Percentiles rank a stretch among this genome's conserved stretches.
Evolutionary conservation across 2,113 vertebrate genomes (phyloP).

Genomic region (Eclectus roratus): DNA sequence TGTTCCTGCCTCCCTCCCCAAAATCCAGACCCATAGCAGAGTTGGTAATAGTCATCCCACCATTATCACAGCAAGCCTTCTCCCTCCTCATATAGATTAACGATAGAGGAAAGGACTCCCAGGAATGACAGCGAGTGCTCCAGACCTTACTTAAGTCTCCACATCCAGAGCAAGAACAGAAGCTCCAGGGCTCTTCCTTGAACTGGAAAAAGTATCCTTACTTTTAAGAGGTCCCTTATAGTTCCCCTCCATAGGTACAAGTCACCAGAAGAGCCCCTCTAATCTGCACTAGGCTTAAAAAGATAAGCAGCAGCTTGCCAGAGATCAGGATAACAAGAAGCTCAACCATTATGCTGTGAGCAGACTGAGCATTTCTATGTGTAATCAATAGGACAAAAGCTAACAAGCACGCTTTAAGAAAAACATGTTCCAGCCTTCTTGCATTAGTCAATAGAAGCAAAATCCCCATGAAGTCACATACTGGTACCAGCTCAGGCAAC

Average conservation of each 20-base stretch:
- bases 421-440: neutral
- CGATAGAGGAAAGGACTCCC: accelerated
- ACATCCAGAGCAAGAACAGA: accelerated
- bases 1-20: neutral
- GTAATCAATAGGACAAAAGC: neutral
- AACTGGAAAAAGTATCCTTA: accelerated
- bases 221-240: accelerated
- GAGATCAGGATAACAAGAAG: neutral
- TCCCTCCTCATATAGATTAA: accelerated
- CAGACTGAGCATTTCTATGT: neutral
- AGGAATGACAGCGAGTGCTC: accelerated
- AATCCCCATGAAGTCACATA: neutral
- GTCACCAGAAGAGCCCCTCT: neutral
- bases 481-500: neutral
- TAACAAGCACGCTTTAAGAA: neutral
- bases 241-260: accelerated
- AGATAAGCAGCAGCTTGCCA: neutral
- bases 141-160: accelerated
- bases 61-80: accelerated
- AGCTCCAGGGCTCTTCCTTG: neutral
- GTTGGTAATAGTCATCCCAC: accelerated
- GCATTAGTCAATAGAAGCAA: neutral
- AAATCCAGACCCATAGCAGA: neutral
- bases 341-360: neutral
- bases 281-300: neutral